These are phyloP conservation scores for Helicoverpa armigera DNA, from an alignment of 1,140 invertebrate genomes.

Conservation along the genomic window DNA sequence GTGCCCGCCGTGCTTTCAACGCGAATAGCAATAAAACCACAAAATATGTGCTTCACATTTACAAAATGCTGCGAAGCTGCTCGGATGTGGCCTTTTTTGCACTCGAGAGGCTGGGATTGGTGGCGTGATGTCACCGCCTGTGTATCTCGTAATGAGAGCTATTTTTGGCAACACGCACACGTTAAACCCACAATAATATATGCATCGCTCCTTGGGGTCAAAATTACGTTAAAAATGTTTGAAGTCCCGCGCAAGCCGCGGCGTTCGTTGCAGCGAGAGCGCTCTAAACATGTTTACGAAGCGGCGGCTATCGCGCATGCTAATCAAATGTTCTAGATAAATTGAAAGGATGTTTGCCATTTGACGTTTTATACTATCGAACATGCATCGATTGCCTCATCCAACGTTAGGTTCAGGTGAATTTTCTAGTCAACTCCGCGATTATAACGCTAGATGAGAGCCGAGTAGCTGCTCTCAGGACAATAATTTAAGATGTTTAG, in stretches of 20 bases:
- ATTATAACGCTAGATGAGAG: constrained; percentile 74
- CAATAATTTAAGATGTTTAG: constrained; percentile 84
- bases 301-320: constrained; percentile 6
- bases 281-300: constrained; percentile 23
- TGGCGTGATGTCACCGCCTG: constrained; percentile 39
- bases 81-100: constrained; percentile 60
- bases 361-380: constrained; percentile 24
- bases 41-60: constrained; percentile 59
- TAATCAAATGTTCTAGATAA: constrained; percentile 28
- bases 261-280: constrained; percentile 6
- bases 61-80: constrained; percentile 57
- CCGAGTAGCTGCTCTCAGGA: constrained; percentile 64
- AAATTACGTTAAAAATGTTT: not conserved
- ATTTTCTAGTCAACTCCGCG: constrained; percentile 60
- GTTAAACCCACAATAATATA: not conserved
- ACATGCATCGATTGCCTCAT: constrained; percentile 56
- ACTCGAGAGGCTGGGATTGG: constrained; percentile 8
- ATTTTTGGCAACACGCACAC: constrained; percentile 34
- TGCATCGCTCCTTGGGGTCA: not conserved
- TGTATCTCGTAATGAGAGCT: constrained; percentile 38
- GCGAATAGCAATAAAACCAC: constrained; percentile 64
- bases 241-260: constrained; percentile 1
- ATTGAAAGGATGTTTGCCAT: constrained; percentile 17
- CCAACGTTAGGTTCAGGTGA: constrained; percentile 52
- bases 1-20: constrained; percentile 66